Evolutionary conservation across 2,113 vertebrate species (phyloP).

Genomic region (Ptyas mucosa): DNA sequence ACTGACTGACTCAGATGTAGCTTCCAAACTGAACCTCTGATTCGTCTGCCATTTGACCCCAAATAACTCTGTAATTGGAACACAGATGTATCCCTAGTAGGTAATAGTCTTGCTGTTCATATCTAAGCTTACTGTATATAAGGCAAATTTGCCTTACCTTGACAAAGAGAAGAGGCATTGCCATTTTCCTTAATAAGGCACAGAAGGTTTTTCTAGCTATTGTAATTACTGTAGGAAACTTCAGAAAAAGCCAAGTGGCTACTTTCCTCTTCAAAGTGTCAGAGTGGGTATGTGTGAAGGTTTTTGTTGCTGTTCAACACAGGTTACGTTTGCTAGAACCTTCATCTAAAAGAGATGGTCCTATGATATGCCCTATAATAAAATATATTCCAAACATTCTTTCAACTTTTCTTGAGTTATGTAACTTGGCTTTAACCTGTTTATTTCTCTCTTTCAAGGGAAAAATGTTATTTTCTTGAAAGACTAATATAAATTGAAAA

Average conservation of each 20-base stretch:
- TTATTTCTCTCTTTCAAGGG: neutral
- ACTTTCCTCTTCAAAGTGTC: neutral
- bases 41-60: neutral
- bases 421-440: neutral
- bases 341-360: neutral
- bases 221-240: neutral
- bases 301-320: neutral
- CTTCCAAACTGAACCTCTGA: neutral
- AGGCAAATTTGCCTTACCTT: neutral
- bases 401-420: neutral
- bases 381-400: neutral
- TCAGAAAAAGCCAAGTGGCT: neutral
- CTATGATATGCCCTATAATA: neutral
- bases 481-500: slow-evolving; percentile 29
- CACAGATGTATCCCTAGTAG: neutral
- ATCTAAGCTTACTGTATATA: neutral
- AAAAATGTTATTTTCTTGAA: neutral
- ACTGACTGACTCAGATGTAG: neutral
- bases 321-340: neutral
- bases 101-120: neutral
- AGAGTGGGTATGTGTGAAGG: neutral
- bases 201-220: neutral
- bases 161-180: neutral
- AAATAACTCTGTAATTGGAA: neutral
- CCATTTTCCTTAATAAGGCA: neutral